Percentiles rank a stretch among this genome's conserved stretches.
Evolutionary conservation across 2,113 vertebrate genomes (phyloP).

Genomic region (Emydura subglobosa): DNA sequence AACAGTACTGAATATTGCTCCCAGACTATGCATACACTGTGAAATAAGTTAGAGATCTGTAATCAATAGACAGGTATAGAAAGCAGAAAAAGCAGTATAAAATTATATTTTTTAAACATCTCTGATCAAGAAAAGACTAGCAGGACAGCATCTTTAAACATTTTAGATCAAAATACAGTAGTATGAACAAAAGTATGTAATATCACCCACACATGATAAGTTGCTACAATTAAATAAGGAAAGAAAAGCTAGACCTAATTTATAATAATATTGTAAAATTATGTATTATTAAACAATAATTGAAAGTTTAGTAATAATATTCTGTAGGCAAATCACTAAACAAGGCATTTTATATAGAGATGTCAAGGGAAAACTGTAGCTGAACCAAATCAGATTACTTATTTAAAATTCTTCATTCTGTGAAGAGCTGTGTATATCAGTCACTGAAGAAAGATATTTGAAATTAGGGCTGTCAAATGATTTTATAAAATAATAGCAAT

Average conservation of each 20-base stretch:
- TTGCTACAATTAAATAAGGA: not conserved
- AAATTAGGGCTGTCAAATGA: not conserved
- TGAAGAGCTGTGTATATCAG: not conserved
- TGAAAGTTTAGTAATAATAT: not conserved
- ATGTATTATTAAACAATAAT: not conserved
- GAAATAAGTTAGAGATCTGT: not conserved
- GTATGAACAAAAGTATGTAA: not conserved
- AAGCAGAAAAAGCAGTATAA: not conserved
- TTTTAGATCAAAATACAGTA: not conserved
- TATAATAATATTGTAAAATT: not conserved
- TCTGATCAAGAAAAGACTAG: not conserved
- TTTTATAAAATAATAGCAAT: too few species aligned
- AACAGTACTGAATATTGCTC: not conserved
- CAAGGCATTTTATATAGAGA: not conserved
- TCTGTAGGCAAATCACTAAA: not conserved
- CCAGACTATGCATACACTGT: not conserved
- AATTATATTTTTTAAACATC: not conserved
- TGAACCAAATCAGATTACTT: not conserved
- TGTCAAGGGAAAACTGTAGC: not conserved
- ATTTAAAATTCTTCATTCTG: not conserved
- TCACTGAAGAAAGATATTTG: not conserved
- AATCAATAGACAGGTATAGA: not conserved
- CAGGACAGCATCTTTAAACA: not conserved
- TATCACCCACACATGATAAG: not conserved
- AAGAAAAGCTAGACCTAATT: not conserved